Evolutionary conservation across 2,113 vertebrate genomes (phyloP).

Genomic region (Calypte anna): DNA sequence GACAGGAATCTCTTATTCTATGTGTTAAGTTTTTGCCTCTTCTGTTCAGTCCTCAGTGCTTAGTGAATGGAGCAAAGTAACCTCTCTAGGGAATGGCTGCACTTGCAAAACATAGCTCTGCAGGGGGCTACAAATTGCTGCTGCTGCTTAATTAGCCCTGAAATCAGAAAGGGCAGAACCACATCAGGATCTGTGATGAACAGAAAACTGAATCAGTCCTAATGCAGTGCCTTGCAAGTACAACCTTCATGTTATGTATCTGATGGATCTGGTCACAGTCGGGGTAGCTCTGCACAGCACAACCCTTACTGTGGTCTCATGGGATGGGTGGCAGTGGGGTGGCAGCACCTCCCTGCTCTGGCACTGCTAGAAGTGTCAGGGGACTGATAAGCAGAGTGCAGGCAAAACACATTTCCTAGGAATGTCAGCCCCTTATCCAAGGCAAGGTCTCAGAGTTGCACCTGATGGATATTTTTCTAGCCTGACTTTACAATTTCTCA

Average conservation of each 20-base stretch:
- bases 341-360: neutral
- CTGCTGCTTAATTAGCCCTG: neutral
- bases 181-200: neutral
- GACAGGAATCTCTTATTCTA: neutral
- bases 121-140: neutral
- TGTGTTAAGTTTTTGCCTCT: neutral
- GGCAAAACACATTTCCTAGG: neutral
- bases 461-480: neutral
- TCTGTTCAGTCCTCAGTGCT: neutral
- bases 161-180: neutral
- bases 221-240: neutral
- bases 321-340: neutral
- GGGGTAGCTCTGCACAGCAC: neutral
- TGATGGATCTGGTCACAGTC: neutral
- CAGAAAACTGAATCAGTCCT: neutral
- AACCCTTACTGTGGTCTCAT: neutral
- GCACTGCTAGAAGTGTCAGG: neutral
- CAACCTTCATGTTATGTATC: neutral
- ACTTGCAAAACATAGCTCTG: neutral
- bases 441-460: neutral
- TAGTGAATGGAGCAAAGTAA: neutral
- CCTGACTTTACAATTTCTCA: neutral
- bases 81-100: neutral
- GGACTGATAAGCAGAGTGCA: neutral
- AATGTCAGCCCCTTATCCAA: neutral